Conservation (phyloP, 2,888 invertebrate genomes). For the Lysandra bellargus region DNA sequence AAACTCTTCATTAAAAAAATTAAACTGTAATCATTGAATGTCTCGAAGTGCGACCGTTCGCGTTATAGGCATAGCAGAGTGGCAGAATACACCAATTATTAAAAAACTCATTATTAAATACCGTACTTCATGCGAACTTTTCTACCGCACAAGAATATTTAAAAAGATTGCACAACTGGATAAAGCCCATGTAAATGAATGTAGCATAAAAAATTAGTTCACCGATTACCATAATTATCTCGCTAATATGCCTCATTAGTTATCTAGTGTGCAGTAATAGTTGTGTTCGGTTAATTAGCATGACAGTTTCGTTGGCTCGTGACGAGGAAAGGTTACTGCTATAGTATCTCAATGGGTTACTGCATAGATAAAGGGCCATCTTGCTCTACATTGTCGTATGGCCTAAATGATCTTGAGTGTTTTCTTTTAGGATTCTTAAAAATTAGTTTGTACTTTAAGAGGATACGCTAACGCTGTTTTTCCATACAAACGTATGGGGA, state of each 20-base stretch:
- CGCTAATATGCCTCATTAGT: conserved; percentile 9
- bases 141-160: no score
- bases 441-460: neutral
- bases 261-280: conserved; percentile 5
- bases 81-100: no score
- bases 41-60: no score
- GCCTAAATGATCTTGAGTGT: neutral
- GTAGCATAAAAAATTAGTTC: neutral
- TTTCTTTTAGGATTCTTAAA: neutral
- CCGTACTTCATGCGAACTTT: no score
- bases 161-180: neutral
- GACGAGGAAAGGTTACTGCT: neutral
- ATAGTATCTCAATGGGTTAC: neutral
- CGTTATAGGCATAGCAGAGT: no score
- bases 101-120: no score
- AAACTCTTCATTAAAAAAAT: no score
- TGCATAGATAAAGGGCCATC: neutral
- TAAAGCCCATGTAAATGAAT: neutral
- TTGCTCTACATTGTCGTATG: neutral
- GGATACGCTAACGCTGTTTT: no score
- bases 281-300: conserved; percentile 1
- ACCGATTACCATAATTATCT: neutral
- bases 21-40: no score
- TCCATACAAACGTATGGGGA: no score
- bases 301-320: neutral